Base-by-base conservation (phyloP, 2,888 invertebrate genomes). In the Neelides folsomi region DNA sequence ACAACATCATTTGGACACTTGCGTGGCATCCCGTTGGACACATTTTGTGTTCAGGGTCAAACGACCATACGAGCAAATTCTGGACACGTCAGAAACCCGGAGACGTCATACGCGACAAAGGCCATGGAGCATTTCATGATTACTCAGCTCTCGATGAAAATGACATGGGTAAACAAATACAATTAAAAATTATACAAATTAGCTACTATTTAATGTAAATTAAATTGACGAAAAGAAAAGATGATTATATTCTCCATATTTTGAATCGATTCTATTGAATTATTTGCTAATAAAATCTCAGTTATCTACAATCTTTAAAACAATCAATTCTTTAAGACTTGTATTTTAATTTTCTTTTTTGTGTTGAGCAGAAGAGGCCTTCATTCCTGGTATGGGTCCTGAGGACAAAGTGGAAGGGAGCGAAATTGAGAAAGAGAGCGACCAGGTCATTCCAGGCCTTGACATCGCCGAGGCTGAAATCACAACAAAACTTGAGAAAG, bases 21-120 rank as follows among this genome's bases (percentile, higher is more conserved):
- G 93, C 94, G 34, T 99, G 98, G 98, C 98, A 99, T 76, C 98
- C 98, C 0, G 75, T 98, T 15, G 98, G 98, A 1, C 98, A 99
- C 68, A 97, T 99, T 66, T 75, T 99, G 35, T 95, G 94, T 68
- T 94, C 97, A 2, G 98, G 97, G 0, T 97, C 97, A n/a, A 99
- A 99, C 73, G 98, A 99, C 73, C 97, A 98, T 68, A 92, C 95
- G 20, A 87, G 83, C 19, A 98, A 98, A 73, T 99, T 99, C 74
- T 99, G 98, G 98, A 95, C 98, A 1, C 76, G 98, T 58, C 98
- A 98, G 73, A 79, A 97, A 45, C 98, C 98, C 1, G 98, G 98
- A 16, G 98, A 99, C 74, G 79, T 84, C 53, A 95, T 97, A 90
- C 80, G 94, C 68, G 98, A 98, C 71, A 93, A 94, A 41, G 59